Evolutionary conservation across 92 coral and sea anemone species (phyloP), one percentile per base, ranked within the genome.

Genomic region (Zoanthus sociatus): DNA sequence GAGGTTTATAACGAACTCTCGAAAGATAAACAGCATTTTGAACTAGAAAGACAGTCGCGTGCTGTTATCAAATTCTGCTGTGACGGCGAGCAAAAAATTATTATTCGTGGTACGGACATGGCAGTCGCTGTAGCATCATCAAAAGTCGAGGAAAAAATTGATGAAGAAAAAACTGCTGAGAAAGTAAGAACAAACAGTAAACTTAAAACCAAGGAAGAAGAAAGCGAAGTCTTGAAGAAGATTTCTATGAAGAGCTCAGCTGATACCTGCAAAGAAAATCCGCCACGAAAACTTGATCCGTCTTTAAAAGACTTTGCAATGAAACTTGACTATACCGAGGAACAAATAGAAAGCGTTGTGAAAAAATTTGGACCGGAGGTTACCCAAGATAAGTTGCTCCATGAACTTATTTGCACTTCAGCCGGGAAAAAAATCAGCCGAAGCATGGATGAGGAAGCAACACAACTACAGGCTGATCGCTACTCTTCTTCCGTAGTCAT

Each of bases 241-340:
- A 10, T 17, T 69, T 15, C 10, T 7, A 33, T 4, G 15, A 69
- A 69, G 33, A 26, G 31, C 74, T 69, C 13, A 31, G 9, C 14
- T 7, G 17, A 37, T 37, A 37, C 14, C 1, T 20, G 31, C 20
- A 67, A 30, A 13, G 74, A 69, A 30, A 33, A 78, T 69, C 53
- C 87, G 18, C 21, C 26, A 0, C n/a, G 64, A 11, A 71, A 83
- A 12, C 94, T 94, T 30, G 94, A 95, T 63, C 98, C 94, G 12
- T 90, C 95, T 13, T 78, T 97, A 78, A 90, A 93, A 72, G 99
- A 93, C 20, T 97, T 97, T 91, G 99, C 99, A 3, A 64, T 92
- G 53, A 97, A 97, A 84, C 96, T 97, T 11, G 98, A 98, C 15
- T 97, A 97, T 78, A 93, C 98, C 0, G 88, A 95, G 67, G 92